A percentile compares a stretch with the other conserved stretches of the same genome.
These are phyloP conservation scores for Zaprionus nigranus DNA, from an alignment of 1,140 invertebrate genomes.

Conservation along the genomic window DNA sequence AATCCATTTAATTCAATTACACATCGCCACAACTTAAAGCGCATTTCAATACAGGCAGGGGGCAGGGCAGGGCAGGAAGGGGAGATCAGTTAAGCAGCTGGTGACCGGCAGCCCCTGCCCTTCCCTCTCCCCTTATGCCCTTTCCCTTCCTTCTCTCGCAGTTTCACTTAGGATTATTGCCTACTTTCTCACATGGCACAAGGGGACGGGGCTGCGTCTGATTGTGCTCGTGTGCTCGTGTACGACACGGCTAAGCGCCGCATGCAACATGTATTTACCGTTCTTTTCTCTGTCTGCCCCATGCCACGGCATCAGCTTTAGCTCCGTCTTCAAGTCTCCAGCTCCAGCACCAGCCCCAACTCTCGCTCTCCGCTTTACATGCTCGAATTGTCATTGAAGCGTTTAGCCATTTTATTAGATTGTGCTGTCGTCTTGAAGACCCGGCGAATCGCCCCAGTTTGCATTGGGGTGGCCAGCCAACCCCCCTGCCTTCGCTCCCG, in stretches of 20 bases:
- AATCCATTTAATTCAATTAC: constrained; percentile 82
- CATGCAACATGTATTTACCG: constrained; percentile 76
- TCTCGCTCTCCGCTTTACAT: constrained; percentile 61
- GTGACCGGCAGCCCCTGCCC: constrained; percentile 21
- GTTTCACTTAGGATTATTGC: constrained; percentile 82
- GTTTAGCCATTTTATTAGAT: constrained; percentile 82
- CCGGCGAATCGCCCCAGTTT: constrained; percentile 59
- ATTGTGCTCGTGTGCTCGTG: constrained; percentile 53
- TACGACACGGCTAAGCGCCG: constrained; percentile 75
- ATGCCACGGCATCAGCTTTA: not conserved
- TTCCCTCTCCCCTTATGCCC: not conserved
- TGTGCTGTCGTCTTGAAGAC: constrained; percentile 71
- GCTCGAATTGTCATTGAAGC: constrained; percentile 82
- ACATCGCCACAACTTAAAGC: constrained; percentile 76
- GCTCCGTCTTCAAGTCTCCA: not conserved
- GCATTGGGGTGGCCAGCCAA: constrained; percentile 20
- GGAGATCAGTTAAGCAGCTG: constrained; percentile 43
- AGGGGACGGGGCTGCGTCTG: constrained; percentile 42
- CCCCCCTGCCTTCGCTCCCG: not conserved
- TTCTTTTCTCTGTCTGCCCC: constrained; percentile 25
- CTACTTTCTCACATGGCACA: constrained; percentile 53
- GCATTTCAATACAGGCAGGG: constrained; percentile 55
- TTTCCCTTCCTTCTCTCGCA: not conserved
- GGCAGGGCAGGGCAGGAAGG: constrained; percentile 18
- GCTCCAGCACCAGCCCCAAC: not conserved